These are phyloP conservation scores for Phocoena phocoena DNA, from an alignment of 2,113 vertebrate species.

Conservation along the genomic window DNA sequence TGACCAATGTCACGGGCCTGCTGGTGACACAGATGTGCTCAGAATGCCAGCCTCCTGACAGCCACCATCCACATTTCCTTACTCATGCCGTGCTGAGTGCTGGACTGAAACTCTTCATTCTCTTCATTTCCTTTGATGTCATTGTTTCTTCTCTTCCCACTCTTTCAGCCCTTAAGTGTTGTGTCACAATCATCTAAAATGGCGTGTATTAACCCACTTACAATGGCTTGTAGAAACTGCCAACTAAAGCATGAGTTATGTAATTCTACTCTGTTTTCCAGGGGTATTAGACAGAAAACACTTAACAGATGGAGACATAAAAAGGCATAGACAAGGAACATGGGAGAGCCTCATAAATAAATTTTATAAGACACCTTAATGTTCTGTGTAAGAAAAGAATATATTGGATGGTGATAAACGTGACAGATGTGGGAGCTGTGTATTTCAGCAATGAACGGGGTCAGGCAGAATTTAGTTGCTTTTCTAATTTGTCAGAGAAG, in stretches of 20 bases:
- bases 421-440: neutral
- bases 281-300: neutral
- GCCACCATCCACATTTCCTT: neutral
- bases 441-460: rapidly evolving
- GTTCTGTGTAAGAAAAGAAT: neutral
- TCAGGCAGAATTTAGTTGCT: neutral
- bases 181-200: neutral
- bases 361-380: neutral
- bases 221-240: neutral
- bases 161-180: neutral
- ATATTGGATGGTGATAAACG: neutral
- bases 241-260: neutral
- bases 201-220: neutral
- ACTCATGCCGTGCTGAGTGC: neutral
- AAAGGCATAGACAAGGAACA: neutral
- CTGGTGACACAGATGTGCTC: neutral
- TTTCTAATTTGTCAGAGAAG: neutral
- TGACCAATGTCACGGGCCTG: neutral
- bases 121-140: neutral
- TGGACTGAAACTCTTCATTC: neutral
- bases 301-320: neutral
- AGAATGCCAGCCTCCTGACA: neutral
- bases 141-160: neutral
- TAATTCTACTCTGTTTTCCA: neutral
- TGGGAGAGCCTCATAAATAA: neutral